Evolutionary conservation across 37 sponge, comb jelly and placozoan species (phyloP), one percentile per base, ranked within the genome.

Genomic region (Crambe crambe): DNA sequence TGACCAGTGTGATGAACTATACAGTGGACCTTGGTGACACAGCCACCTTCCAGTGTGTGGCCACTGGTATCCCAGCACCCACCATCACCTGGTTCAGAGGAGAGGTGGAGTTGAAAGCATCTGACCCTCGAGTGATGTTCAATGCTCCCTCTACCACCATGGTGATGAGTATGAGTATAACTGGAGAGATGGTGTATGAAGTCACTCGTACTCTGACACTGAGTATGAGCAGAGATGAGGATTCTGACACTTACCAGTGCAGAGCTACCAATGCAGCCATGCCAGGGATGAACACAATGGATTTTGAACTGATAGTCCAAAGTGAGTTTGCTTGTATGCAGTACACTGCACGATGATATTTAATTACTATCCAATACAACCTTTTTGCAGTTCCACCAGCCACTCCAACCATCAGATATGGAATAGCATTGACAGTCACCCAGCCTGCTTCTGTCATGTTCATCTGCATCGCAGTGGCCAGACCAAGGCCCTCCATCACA

Each of bases 271-370:
- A 87, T 56, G 68, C 56, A 2, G 66, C 36, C 15, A 43, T n/a
- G 35, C 30, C 68, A 58, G 79, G 42, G 37, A 56, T 22, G 27
- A 51, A 74, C 63, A 36, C 56, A 20, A 35, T 34, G 42, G 36
- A 37, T 21, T 82, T 82, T 71, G 67, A 82, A 64, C 62, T 82
- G 17, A 56, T 74, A 32, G 75, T 82, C 20, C 67, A 65, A 43
- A 23, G 83, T 82, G 73, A 66, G 75, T 27, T 43, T 72, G 73
- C 38, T 42, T 26, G 5, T 42, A 47, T 23, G 41, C n/a, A 30
- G 10, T 3, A 12, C 32, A 37, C 9, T 23, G 8, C 20, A 63
- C 65, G 17, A 29, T 12, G 9, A 15, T 9, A 26, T 23, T 23
- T 37, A 37, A 40, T 10, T 27, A 3, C 23, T 44, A 47, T 44